These are phyloP conservation scores for Caretta caretta DNA, from an alignment of 2,113 vertebrate genomes.

Conservation along the genomic window DNA sequence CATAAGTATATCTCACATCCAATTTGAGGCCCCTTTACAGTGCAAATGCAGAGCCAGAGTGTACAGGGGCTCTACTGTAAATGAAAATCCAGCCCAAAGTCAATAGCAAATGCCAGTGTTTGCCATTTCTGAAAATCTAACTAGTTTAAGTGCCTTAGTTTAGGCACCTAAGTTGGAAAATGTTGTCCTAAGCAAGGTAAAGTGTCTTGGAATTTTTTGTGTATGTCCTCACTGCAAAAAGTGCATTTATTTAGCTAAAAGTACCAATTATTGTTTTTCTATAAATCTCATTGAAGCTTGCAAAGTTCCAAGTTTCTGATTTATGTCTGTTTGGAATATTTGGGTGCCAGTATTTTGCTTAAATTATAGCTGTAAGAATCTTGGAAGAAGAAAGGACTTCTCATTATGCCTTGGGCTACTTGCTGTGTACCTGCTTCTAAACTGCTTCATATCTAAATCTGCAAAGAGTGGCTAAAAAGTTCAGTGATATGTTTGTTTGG, in stretches of 20 bases:
- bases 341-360: not conserved
- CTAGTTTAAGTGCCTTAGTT: not conserved
- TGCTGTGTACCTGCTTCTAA: not conserved
- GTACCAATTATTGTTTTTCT: not conserved
- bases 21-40: not conserved
- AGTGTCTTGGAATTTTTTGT: not conserved
- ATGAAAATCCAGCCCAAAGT: not conserved
- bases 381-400: not conserved
- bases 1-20: not conserved
- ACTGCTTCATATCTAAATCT: not conserved
- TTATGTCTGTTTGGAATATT: not conserved
- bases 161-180: not conserved
- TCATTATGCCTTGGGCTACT: not conserved
- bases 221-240: not conserved
- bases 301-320: not conserved
- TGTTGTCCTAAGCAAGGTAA: not conserved
- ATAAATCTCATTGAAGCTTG: not conserved
- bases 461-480: not conserved
- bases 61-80: not conserved
- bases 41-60: not conserved
- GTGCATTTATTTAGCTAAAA: not conserved
- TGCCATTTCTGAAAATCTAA: not conserved
- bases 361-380: not conserved
- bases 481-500: not conserved
- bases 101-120: not conserved